These are phyloP conservation scores for Florisuga fusca DNA, from an alignment of 2,797 vertebrate genomes.

Conservation along the genomic window DNA sequence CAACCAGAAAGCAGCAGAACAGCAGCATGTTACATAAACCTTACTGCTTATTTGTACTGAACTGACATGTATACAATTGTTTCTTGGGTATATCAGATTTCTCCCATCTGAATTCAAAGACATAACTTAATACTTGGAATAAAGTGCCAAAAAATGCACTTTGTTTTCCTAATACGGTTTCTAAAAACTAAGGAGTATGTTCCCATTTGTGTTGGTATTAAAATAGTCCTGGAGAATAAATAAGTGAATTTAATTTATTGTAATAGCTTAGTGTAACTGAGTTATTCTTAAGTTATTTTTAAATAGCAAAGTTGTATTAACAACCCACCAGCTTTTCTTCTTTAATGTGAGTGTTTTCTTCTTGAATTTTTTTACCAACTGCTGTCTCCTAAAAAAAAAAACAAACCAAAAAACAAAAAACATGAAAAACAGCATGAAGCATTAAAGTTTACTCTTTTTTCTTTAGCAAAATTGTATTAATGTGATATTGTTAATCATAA, in stretches of 20 bases:
- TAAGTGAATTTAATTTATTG: not conserved
- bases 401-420: not conserved
- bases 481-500: not conserved
- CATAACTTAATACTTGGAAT: not conserved
- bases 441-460: not conserved
- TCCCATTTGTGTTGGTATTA: not conserved
- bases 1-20: not conserved
- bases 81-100: not conserved
- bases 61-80: not conserved
- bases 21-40: not conserved
- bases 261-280: not conserved
- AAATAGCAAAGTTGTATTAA: not conserved
- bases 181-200: not conserved
- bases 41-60: not conserved
- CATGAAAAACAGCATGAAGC: not conserved
- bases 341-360: conserved; percentile 81
- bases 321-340: conserved; percentile 87
- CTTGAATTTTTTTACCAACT: conserved; percentile 84
- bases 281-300: not conserved
- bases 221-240: not conserved
- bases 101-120: not conserved
- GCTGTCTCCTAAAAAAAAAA: conserved; percentile 83
- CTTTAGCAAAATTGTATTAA: not conserved
- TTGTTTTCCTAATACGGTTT: not conserved
- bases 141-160: not conserved